Conservation (phyloP, 2,888 invertebrate genomes). For the Hololepta plana region DNA sequence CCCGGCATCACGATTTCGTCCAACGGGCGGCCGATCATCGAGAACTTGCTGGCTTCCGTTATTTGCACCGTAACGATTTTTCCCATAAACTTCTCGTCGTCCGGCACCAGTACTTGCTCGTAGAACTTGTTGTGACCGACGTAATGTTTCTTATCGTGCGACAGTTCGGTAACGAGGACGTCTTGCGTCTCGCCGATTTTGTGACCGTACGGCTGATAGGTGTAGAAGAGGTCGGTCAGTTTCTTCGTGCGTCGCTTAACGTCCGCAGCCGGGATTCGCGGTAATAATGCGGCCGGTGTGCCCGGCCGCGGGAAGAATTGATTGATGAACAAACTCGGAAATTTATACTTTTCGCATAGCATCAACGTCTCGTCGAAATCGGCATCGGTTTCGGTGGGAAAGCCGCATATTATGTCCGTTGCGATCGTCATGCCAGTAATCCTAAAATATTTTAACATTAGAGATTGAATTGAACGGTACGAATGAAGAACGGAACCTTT, state of each 20-base stretch:
- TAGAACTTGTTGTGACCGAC: constrained; percentile 94
- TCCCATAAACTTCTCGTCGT: constrained; percentile 60
- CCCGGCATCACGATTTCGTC: constrained; percentile 32
- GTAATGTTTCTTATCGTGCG: constrained; percentile 75
- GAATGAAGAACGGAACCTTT: constrained; percentile 32
- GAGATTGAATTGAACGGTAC: no score
- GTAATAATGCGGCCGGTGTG: constrained; percentile 87
- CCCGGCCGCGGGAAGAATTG: constrained; percentile 95
- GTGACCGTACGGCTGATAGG: constrained; percentile 68
- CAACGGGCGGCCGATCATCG: constrained; percentile 54
- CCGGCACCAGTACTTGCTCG: constrained; percentile 79
- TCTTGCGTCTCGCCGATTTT: constrained; percentile 48
- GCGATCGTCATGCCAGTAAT: constrained; percentile 86
- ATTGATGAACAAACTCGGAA: constrained; percentile 92
- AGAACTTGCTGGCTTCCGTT: constrained; percentile 49
- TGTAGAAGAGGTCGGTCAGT: constrained; percentile 75
- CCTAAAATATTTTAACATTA: no score
- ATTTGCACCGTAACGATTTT: constrained; percentile 67
- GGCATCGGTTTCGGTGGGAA: constrained; percentile 82
- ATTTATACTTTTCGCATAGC: constrained; percentile 70
- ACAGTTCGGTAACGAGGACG: constrained; percentile 83
- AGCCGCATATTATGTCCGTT: constrained; percentile 96
- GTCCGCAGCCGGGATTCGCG: constrained; percentile 63
- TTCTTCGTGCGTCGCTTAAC: constrained; percentile 81
- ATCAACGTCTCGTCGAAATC: constrained; percentile 80